Evolutionary conservation across 2,797 vertebrate species (phyloP).

Genomic region (Poeciliopsis turneri): DNA sequence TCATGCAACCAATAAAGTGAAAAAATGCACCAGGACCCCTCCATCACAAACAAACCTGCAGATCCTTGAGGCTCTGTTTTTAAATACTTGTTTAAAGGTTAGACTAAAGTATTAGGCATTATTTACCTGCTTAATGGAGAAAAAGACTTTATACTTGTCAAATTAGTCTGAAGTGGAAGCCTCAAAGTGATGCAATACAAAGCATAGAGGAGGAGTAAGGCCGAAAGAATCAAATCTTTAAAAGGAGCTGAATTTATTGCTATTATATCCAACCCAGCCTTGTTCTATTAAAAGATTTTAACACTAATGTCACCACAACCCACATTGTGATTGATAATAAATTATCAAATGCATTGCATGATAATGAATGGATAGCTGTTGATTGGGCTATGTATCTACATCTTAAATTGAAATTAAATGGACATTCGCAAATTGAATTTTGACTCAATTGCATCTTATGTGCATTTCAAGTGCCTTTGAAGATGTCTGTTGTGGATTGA

Average conservation of each 20-base stretch:
- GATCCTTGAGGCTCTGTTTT: not conserved
- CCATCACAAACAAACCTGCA: not conserved
- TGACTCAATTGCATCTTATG: not conserved
- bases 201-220: not conserved
- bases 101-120: not conserved
- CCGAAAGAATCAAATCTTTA: not conserved
- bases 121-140: not conserved
- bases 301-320: not conserved
- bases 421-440: not conserved
- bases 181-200: not conserved
- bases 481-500: not conserved
- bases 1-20: not conserved
- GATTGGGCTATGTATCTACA: not conserved
- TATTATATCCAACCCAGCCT: not conserved
- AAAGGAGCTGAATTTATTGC: not conserved
- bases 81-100: not conserved
- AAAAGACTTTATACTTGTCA: not conserved
- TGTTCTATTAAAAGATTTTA: not conserved
- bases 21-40: not conserved
- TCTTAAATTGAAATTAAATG: not conserved
- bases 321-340: not conserved
- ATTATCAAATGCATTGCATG: not conserved
- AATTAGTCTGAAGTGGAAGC: not conserved
- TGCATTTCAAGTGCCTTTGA: not conserved
- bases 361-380: not conserved